Evolutionary conservation across 2,888 invertebrate genomes (phyloP).

Genomic region (Ganaspis brasiliensis): DNA sequence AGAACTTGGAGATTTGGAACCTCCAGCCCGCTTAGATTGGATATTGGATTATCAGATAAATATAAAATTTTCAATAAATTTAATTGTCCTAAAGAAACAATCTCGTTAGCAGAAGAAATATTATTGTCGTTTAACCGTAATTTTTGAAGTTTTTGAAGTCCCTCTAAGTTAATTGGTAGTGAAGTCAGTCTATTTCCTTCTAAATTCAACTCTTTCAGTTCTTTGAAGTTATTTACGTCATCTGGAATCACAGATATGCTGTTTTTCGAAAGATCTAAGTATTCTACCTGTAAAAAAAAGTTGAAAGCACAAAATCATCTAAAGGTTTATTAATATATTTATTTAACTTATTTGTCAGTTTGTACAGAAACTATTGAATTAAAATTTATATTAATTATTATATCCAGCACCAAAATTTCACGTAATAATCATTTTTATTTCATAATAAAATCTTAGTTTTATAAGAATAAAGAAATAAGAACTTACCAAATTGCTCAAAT

Average conservation of each 20-base stretch:
- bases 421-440: too few relatives aligned
- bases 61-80: constrained; percentile 83
- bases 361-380: too few relatives aligned
- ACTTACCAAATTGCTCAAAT: constrained; percentile 74
- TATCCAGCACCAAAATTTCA: too few relatives aligned
- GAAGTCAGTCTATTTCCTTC: constrained; percentile 82
- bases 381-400: too few relatives aligned
- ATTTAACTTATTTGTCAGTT: too few relatives aligned
- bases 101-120: constrained; percentile 81
- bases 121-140: constrained; percentile 85
- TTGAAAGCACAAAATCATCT: too few relatives aligned
- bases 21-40: constrained; percentile 82
- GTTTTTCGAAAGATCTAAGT: constrained; percentile 85
- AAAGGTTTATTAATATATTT: too few relatives aligned
- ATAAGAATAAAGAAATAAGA: neutral
- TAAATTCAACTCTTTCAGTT: constrained; percentile 82
- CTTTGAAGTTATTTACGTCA: constrained; percentile 68
- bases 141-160: constrained; percentile 83
- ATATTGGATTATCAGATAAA: constrained; percentile 85
- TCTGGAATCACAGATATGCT: constrained; percentile 83
- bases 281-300: constrained; percentile 83
- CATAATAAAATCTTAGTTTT: neutral
- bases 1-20: constrained; percentile 84
- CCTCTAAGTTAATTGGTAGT: constrained; percentile 82
- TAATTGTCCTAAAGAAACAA: constrained; percentile 67